Percentiles rank a stretch among this genome's conserved stretches.
Evolutionary conservation across 2,888 invertebrate species (phyloP).

Genomic region (Dolichopus griseipennis): DNA sequence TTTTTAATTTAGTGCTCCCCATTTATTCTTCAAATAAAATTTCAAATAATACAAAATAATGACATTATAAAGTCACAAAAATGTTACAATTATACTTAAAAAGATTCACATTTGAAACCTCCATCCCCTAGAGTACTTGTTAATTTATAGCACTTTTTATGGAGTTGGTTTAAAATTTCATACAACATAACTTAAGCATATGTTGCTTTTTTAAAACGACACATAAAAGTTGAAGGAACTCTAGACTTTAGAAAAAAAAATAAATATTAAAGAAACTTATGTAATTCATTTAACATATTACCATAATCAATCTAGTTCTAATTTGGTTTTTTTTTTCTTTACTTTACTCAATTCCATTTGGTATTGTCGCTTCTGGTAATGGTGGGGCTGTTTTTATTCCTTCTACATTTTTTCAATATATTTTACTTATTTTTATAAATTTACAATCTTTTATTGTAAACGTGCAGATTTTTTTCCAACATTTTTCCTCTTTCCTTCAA

Average conservation of each 20-base stretch:
- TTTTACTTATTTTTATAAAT: neutral
- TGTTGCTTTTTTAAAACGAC: neutral
- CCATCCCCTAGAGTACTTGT: neutral
- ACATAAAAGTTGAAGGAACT: no score
- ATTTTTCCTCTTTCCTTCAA: no score
- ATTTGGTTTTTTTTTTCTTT: no score
- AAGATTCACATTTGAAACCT: neutral
- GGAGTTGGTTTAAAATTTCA: neutral
- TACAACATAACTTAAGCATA: neutral
- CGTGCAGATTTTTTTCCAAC: neutral
- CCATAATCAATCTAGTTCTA: neutral
- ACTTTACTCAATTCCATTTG: no score
- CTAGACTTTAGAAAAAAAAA: neutral
- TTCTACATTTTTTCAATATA: neutral
- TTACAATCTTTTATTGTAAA: neutral
- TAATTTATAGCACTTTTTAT: neutral
- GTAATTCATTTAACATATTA: neutral
- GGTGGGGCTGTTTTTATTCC: neutral
- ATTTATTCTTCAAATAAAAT: neutral
- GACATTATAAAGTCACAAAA: neutral
- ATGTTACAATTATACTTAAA: neutral
- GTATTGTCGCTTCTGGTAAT: no score
- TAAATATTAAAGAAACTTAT: neutral
- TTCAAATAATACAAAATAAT: neutral
- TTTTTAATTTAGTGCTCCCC: neutral